Evolutionary conservation across 2,888 invertebrate genomes (phyloP).

Genomic region (Microdon myrmicae): DNA sequence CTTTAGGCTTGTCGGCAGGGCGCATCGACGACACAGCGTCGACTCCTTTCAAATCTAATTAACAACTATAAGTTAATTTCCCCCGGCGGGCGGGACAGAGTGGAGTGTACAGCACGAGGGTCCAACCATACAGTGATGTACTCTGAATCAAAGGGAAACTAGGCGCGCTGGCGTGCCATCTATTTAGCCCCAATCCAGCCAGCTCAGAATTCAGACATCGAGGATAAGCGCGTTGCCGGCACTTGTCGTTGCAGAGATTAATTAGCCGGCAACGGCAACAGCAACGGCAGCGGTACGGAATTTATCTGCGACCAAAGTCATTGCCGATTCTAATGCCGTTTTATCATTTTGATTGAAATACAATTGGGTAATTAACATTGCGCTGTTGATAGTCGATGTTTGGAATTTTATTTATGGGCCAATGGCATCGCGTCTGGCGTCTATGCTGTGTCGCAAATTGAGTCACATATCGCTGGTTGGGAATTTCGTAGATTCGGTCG

Average conservation of each 20-base stretch:
- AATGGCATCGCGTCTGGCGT: conserved; percentile 35
- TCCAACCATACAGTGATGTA: conserved; percentile 24
- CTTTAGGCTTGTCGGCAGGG: conserved; percentile 20
- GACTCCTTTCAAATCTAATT: conserved; percentile 63
- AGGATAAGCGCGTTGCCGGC: conserved; percentile 29
- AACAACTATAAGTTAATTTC: conserved; percentile 66
- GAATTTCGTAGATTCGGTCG: conserved; percentile 33
- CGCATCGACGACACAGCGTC: conserved; percentile 46
- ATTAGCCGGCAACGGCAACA: conserved; percentile 28
- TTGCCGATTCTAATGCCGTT: conserved; percentile 51
- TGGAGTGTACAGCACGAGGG: too few relatives aligned
- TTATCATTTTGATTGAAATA: conserved; percentile 52
- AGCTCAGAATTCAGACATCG: too few relatives aligned
- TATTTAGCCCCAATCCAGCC: conserved; percentile 25
- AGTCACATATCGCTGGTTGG: conserved; percentile 8
- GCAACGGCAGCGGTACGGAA: conserved; percentile 27
- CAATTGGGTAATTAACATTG: conserved; percentile 53
- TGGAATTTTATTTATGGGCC: conserved; percentile 47
- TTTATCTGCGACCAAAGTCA: conserved; percentile 49
- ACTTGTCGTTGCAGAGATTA: conserved; percentile 48
- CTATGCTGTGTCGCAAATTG: not conserved
- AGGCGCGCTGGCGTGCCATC: too few relatives aligned
- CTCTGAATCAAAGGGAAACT: too few relatives aligned
- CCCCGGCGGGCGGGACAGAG: too few relatives aligned
- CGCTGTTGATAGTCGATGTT: conserved; percentile 46